Base-by-base conservation (phyloP, 2,797 vertebrate genomes). In the Lepus townsendii region DNA sequence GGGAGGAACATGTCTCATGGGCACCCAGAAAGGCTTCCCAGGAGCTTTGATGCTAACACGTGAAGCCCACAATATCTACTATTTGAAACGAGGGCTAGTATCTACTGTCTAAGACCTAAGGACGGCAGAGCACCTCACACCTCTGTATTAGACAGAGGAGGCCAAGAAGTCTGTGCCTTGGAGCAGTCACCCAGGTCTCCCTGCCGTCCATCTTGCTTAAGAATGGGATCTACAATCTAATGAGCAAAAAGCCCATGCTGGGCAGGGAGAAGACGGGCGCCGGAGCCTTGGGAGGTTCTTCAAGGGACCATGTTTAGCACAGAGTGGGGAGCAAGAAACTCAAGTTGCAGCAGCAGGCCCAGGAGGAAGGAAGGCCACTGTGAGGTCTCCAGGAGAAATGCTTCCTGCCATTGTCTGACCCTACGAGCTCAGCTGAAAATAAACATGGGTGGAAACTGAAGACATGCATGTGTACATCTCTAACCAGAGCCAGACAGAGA, bases 331-430 rank as follows among this genome's bases (percentile, higher is more conserved):
- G 42, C 16, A 24, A 80, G 38, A 26, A 50, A 54, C 16, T 57
- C 19, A 20, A 90, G 35, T 26, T 14, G 38, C 5, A 75, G 73
- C n/a, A 62, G 17, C 32, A 60, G 65, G n/a, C 75, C 19, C 3
- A 27, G 35, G 87, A 96, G 90, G 92, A 96, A 96, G 92, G 77
- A 88, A 96, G 66, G 69, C 17, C 68, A 27, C 32, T 60, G 3
- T 26, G 26, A 63, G 65, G 68, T 88, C 83, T 78, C 60, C 52
- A 20, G 52, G 91, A 88, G 82, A 95, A 95, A 71, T 17, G 22
- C 95, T 97, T 97, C 97, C 97, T 97, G 97, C 93, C 94, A 96
- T 97, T 97, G 95, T 97, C 96, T 96, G 95, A 85, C 88, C 90
- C 94, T 89, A 66, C 14, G 24, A 57, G 19, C 8, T 77, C 92